phyloP scores from a whole-genome alignment of 2,888 invertebrate species.

The Drosophila seclusa region DNA sequence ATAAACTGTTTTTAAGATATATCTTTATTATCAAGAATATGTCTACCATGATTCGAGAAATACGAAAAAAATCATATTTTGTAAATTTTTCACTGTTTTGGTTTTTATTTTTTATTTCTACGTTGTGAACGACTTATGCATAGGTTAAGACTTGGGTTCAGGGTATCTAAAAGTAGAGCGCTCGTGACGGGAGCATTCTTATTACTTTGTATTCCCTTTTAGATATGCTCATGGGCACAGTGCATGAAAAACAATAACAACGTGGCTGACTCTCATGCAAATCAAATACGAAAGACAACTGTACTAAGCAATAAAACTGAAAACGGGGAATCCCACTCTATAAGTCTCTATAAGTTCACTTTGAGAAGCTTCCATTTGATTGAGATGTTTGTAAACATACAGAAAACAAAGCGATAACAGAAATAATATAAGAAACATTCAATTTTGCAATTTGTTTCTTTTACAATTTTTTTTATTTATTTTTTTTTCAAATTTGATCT shows the following conservation, averaged over 20 bases:
- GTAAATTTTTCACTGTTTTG: not conserved
- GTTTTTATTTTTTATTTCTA: not conserved
- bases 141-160: not conserved
- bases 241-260: slow-evolving; percentile 4
- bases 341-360: slow-evolving; percentile 23
- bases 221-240: not conserved
- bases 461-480: not conserved
- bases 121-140: not conserved
- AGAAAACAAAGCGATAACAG: not conserved
- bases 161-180: not conserved
- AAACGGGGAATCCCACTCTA: not conserved
- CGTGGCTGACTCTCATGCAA: slow-evolving; percentile 15
- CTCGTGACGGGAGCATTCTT: not conserved
- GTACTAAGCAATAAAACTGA: slow-evolving; percentile 34
- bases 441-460: not conserved
- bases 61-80: not conserved
- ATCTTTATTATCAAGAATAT: not conserved
- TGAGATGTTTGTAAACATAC: not conserved
- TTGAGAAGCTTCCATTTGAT: slow-evolving; percentile 14
- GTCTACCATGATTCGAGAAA: not conserved
- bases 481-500: not conserved
- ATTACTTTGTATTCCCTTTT: not conserved
- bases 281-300: slow-evolving; percentile 22
- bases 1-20: fast-evolving
- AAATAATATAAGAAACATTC: not conserved